Conservation (phyloP, 1,140 invertebrate genomes). For the Diabrotica virgifera region DNA sequence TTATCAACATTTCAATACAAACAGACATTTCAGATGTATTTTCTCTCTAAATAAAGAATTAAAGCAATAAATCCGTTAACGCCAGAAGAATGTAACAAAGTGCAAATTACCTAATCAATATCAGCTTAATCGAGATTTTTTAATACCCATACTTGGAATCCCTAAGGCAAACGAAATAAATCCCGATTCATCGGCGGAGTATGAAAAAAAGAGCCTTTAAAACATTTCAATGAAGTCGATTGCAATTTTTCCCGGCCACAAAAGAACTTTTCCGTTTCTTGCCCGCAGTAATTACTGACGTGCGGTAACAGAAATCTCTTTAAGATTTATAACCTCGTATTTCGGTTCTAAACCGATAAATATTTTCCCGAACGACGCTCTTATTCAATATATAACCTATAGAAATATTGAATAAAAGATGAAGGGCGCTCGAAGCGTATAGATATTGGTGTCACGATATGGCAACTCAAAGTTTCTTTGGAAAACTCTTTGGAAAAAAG, state of each 20-base stretch:
- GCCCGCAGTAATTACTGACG: constrained; percentile 4
- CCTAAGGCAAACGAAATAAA: not conserved
- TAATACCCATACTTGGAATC: too few relatives aligned
- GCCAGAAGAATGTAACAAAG: too few relatives aligned
- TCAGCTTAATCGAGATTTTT: too few relatives aligned
- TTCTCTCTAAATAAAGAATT: too few relatives aligned
- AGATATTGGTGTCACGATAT: constrained; percentile 20
- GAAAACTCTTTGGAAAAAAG: constrained; percentile 13
- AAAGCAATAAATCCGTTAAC: too few relatives aligned
- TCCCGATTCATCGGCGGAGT: not conserved
- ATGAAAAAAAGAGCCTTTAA: too few relatives aligned
- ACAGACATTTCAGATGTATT: too few relatives aligned
- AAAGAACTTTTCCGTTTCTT: not conserved
- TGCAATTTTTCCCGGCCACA: not conserved
- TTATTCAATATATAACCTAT: constrained; percentile 20
- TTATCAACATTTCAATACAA: too few relatives aligned
- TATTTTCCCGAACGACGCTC: constrained; percentile 16
- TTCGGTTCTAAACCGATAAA: constrained; percentile 17
- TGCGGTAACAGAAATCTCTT: constrained; percentile 3
- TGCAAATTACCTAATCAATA: too few relatives aligned
- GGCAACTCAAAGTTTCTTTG: constrained; percentile 15
- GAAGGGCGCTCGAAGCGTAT: constrained; percentile 17
- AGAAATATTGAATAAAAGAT: constrained; percentile 21
- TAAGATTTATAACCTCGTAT: constrained; percentile 7
- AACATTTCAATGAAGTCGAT: not conserved